Percentiles rank a stretch among this genome's conserved stretches.
Conservation (phyloP, 1,140 invertebrate species). For the Akabosia matsudoensis region DNA sequence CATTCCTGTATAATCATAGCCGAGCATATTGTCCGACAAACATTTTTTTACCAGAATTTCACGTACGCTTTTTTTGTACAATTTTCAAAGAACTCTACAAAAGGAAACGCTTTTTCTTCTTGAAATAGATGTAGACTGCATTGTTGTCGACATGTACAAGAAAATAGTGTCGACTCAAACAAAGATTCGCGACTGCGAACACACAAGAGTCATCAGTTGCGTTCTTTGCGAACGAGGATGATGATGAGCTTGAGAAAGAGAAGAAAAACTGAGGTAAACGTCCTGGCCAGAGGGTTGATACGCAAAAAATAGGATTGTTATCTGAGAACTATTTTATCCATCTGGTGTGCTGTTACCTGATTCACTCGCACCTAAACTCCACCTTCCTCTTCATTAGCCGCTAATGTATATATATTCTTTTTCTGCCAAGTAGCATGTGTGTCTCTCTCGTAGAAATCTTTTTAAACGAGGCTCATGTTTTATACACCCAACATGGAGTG, state of each 20-base stretch:
- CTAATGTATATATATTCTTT: too few species aligned
- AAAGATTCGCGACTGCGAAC: background rate
- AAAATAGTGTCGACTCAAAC: too few species aligned
- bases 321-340: slow-evolving; percentile 7
- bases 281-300: slow-evolving; percentile 34
- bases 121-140: background rate
- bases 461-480: too few species aligned
- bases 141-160: background rate
- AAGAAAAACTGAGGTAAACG: slow-evolving; percentile 31
- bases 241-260: background rate
- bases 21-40: background rate
- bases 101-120: background rate
- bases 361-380: slow-evolving; percentile 23
- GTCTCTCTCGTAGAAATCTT: too few species aligned
- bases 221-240: background rate
- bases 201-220: background rate
- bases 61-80: background rate
- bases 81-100: background rate
- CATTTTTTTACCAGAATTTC: background rate
- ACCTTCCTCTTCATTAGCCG: slow-evolving; percentile 23
- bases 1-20: background rate
- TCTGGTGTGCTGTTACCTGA: background rate
- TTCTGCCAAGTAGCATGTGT: too few species aligned
- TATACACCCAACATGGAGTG: too few species aligned
- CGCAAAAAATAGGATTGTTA: slow-evolving; percentile 33